Evolutionary conservation across 30 jellyfish, hydroid and myxozoan species (phyloP).

Genomic region (Aurelia sp.): DNA sequence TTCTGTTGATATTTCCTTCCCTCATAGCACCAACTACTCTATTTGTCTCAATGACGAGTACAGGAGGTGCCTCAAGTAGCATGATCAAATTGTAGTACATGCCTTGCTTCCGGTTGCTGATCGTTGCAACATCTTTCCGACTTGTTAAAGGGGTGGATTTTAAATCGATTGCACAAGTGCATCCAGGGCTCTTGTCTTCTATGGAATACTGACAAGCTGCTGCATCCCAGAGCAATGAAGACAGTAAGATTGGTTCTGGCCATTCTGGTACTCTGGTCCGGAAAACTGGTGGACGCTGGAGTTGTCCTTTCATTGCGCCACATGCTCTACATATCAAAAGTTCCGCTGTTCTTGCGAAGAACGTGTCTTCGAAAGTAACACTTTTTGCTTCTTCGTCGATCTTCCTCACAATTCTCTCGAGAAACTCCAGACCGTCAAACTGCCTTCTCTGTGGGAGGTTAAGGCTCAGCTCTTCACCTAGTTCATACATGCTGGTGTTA

Average conservation of each 20-base stretch:
- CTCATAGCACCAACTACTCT: not conserved
- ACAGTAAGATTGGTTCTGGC: not conserved
- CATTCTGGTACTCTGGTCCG: constrained; percentile 5
- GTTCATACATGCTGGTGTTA: too few relatives aligned
- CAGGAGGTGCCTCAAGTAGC: constrained; percentile 17
- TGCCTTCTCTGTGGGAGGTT: not conserved
- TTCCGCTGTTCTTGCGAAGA: too few relatives aligned
- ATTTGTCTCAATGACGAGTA: constrained; percentile 1
- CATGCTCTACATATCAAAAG: too few relatives aligned
- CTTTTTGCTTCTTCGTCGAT: not conserved
- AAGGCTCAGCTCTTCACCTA: not conserved
- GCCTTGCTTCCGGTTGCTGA: not conserved
- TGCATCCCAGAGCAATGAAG: constrained; percentile 12
- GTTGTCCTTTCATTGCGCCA: too few relatives aligned
- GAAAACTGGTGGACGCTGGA: not conserved
- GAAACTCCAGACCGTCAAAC: constrained; percentile 4
- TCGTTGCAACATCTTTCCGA: too few relatives aligned
- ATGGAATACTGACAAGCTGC: constrained; percentile 36
- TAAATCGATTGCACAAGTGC: not conserved
- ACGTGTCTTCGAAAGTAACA: not conserved
- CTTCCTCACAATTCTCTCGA: not conserved
- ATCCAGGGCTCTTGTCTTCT: constrained; percentile 19
- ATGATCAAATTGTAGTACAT: not conserved
- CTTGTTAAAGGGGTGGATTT: too few relatives aligned
- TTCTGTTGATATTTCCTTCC: constrained; percentile 1